Evolutionary conservation across 2,797 vertebrate genomes (phyloP).

Genomic region (Staurois parvus): DNA sequence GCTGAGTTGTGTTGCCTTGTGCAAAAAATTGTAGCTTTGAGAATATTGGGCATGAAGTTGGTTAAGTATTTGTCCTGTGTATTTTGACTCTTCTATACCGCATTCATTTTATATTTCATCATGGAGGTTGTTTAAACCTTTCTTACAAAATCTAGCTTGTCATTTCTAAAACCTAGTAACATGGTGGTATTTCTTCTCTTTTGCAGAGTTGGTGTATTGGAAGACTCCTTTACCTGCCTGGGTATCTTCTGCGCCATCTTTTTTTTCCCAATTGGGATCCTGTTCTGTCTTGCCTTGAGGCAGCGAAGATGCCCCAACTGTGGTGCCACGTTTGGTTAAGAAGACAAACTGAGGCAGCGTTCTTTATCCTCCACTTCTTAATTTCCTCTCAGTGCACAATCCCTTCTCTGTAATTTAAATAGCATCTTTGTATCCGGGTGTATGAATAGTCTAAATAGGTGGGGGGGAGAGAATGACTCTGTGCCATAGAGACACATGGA

Average conservation of each 20-base stretch:
- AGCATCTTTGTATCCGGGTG: slow-evolving; percentile 78
- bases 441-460: slow-evolving; percentile 68
- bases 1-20: too few species aligned
- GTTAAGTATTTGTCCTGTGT: too few species aligned
- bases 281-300: slow-evolving; percentile 95
- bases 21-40: too few species aligned
- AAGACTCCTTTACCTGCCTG: slow-evolving; percentile 97
- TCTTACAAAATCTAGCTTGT: too few species aligned
- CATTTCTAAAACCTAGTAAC: neutral
- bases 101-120: too few species aligned
- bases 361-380: slow-evolving; percentile 66
- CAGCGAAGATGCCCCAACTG: slow-evolving; percentile 98
- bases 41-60: too few species aligned
- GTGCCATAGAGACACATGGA: slow-evolving; percentile 63
- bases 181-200: slow-evolving; percentile 8
- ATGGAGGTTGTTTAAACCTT: too few species aligned
- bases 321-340: slow-evolving; percentile 92
- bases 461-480: slow-evolving; percentile 63
- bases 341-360: slow-evolving; percentile 65
- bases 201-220: slow-evolving; percentile 93
- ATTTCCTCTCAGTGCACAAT: slow-evolving; percentile 77
- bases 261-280: slow-evolving; percentile 95
- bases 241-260: slow-evolving; percentile 96
- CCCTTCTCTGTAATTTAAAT: slow-evolving; percentile 73
- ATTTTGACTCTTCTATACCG: too few species aligned